Percentiles rank a stretch among this genome's conserved stretches.
Evolutionary conservation across 2,113 vertebrate genomes (phyloP).

Genomic region (Kryptolebias marmoratus): DNA sequence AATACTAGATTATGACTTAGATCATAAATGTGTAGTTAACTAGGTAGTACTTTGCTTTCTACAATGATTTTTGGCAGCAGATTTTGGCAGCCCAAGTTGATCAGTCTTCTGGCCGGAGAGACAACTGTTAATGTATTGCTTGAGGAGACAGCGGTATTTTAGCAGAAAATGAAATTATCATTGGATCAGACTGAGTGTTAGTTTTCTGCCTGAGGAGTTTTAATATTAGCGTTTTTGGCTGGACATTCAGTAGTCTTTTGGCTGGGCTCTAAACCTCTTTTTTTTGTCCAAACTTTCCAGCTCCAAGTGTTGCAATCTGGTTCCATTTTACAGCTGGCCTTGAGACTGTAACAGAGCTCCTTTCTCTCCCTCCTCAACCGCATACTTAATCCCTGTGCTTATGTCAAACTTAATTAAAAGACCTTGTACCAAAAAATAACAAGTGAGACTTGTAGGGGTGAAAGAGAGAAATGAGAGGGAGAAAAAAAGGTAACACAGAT

Average conservation of each 20-base stretch:
- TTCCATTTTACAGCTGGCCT: conserved; percentile 93
- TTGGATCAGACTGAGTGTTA: conserved; percentile 67
- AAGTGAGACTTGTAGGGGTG: conserved; percentile 84
- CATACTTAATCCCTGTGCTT: conserved; percentile 99
- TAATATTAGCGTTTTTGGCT: conserved; percentile 73
- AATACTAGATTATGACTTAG: conserved; percentile 34
- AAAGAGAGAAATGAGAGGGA: conserved; percentile 70
- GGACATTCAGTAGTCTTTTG: conserved; percentile 58
- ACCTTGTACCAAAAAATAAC: conserved; percentile 90
- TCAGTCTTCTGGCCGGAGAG: conserved; percentile 51
- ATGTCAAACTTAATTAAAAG: conserved; percentile 99
- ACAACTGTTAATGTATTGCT: conserved; percentile 63
- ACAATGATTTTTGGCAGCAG: conserved; percentile 54
- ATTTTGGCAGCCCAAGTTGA: conserved; percentile 45
- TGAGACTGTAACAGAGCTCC: conserved; percentile 86
- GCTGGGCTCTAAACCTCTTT: conserved; percentile 66
- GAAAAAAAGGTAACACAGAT: conserved; percentile 61
- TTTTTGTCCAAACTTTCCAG: conserved; percentile 79
- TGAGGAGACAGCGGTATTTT: conserved; percentile 48
- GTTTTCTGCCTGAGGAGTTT: conserved; percentile 73
- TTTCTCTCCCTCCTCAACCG: conserved; percentile 89
- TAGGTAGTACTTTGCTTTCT: conserved; percentile 45
- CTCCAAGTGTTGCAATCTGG: conserved; percentile 87
- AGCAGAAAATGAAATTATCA: conserved; percentile 66
- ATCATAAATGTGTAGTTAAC: conserved; percentile 39